Base-by-base conservation (phyloP, 2,113 vertebrate genomes). In the Brachionichthys hirsutus region DNA sequence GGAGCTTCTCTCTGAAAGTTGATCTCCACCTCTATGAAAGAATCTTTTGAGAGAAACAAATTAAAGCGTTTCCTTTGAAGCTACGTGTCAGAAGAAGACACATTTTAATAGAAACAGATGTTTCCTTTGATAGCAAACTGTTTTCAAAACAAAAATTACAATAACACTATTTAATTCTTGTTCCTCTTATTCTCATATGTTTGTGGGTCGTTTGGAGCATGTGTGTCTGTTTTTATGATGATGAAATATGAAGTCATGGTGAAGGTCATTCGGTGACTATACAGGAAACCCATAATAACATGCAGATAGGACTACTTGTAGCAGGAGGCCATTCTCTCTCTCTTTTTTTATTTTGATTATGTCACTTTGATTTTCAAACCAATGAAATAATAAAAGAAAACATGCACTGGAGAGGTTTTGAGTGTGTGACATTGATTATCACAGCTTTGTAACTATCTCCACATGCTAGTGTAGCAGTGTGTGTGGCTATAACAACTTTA, bases 361-460 rank as follows among this genome's bases (percentile, higher is more conserved):
- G 67, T 82, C 75, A 78, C 74, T 83, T 84, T 74, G 69, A 87
- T 82, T 84, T 78, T 60, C 42, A 66, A 73, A 80, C 45, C 67
- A 64, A 41, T 52, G 62, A 64, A 54, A 65, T 56, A 73, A 35
- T 60, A 71, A 75, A 82, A 77, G 62, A 71, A 75, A 82, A 77
- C 69, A 58, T 67, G 63, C 81, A 82, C 19, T 61, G 70, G 56
- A 73, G 70, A 41, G 67, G 69, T 83, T 82, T 81, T 72, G 70
- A 85, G 72, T 75, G 44, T 49, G 59, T 80, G 83, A 86, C 87
- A 88, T 86, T 80, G 84, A 87, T 88, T 89, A 80, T 80, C 74
- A 62, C 61, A 63, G 85, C 78, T 53, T 69, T 56, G 61, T 78
- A 86, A 90, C 88, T 85, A 87, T 89, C 88, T 86, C 89, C 90